phyloP scores from a whole-genome alignment of 2,888 invertebrate genomes.

The Stictocephala bisonia region DNA sequence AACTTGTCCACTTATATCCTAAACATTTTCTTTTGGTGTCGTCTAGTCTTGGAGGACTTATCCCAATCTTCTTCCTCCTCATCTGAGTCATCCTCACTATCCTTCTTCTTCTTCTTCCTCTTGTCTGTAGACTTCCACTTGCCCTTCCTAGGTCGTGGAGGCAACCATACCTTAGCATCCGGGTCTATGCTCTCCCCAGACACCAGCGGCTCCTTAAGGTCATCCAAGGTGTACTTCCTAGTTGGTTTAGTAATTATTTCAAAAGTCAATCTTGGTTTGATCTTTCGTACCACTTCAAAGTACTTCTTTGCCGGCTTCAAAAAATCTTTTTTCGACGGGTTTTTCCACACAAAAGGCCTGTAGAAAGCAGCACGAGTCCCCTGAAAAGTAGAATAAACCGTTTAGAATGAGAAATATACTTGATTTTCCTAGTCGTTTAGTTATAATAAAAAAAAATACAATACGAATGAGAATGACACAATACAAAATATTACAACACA shows the following conservation, averaged over 20 bases:
- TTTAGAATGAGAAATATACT: too few species aligned
- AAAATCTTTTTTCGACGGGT: background rate
- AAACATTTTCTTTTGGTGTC: conserved; percentile 5
- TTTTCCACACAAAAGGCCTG: conserved; percentile 4
- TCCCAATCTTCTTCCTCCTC: background rate
- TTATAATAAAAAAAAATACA: too few species aligned
- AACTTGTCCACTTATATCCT: too few species aligned
- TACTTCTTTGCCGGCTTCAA: conserved; percentile 3
- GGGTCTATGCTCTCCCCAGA: background rate
- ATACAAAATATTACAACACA: too few species aligned
- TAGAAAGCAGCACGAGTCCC: conserved; percentile 12
- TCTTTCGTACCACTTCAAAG: background rate
- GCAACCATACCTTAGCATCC: background rate
- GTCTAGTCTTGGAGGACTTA: conserved; percentile 8
- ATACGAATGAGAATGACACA: too few species aligned
- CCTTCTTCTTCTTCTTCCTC: conserved; percentile 10
- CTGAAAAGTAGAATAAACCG: too few species aligned
- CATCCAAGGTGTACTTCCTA: conserved; percentile 8
- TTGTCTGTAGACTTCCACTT: background rate
- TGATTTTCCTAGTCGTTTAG: too few species aligned
- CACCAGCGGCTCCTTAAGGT: background rate
- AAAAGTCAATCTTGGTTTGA: background rate
- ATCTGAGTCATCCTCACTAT: background rate
- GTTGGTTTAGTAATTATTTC: conserved; percentile 3
- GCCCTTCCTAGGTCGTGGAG: background rate